These are phyloP conservation scores for Rhynchonycteris naso DNA, from an alignment of 2,797 vertebrate species.

Conservation along the genomic window DNA sequence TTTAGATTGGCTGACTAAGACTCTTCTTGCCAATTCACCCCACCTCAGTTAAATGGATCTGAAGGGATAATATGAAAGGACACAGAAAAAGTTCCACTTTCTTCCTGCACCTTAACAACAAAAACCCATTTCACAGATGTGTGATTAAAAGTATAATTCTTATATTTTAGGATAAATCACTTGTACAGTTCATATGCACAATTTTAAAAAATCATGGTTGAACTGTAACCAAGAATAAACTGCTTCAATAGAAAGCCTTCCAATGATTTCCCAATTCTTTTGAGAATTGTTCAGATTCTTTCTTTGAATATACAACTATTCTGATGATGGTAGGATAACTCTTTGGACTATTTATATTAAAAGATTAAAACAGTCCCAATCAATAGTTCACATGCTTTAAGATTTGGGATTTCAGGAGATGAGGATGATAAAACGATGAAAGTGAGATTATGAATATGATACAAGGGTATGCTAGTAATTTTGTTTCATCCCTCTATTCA, in stretches of 20 bases:
- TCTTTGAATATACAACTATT: constrained; percentile 51
- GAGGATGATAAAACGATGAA: neutral
- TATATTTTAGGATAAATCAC: constrained; percentile 67
- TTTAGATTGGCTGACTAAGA: constrained; percentile 28
- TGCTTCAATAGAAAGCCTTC: constrained; percentile 47
- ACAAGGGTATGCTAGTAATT: neutral
- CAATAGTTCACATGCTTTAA: constrained; percentile 21
- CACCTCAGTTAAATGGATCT: neutral
- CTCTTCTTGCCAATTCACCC: constrained; percentile 38
- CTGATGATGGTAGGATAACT: constrained; percentile 36
- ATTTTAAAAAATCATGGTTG: constrained; percentile 19
- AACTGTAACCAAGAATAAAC: constrained; percentile 69
- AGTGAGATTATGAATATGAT: neutral
- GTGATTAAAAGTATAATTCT: constrained; percentile 55
- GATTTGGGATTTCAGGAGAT: constrained; percentile 21
- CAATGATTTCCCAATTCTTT: constrained; percentile 53
- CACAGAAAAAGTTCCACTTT: neutral
- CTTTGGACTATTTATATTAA: constrained; percentile 31
- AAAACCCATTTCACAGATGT: constrained; percentile 35
- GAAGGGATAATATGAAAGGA: constrained; percentile 1
- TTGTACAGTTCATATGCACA: constrained; percentile 9
- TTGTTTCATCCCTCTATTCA: neutral
- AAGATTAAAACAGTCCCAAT: constrained; percentile 27
- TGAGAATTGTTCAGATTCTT: constrained; percentile 39
- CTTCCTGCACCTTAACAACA: constrained; percentile 17